Conservation (phyloP, 2,888 invertebrate genomes). For the Nomada goodeniana region DNA sequence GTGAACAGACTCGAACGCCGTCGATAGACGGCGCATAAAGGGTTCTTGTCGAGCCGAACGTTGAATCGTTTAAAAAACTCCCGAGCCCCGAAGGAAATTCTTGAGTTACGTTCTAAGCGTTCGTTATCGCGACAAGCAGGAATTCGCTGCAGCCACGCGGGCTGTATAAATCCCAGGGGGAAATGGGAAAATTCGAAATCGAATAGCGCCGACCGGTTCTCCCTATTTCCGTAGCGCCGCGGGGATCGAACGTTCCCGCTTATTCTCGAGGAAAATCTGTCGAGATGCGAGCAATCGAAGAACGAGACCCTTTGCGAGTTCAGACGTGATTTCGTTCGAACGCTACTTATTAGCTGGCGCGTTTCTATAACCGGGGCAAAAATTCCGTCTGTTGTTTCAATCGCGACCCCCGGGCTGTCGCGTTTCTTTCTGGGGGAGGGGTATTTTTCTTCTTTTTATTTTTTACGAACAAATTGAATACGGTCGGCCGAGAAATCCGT, state of each 20-base stretch:
- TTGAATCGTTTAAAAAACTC: constrained; percentile 8
- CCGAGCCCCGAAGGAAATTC: constrained; percentile 9
- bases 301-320: constrained; percentile 10
- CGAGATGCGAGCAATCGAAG: neutral
- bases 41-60: constrained; percentile 6
- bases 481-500: constrained; percentile 8
- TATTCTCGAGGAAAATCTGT: neutral
- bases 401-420: neutral
- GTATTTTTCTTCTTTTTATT: neutral
- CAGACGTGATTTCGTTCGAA: constrained; percentile 15
- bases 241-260: neutral
- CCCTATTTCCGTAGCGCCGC: neutral
- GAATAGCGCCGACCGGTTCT: constrained; percentile 3
- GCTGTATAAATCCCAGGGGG: neutral
- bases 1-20: constrained; percentile 36
- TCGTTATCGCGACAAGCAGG: constrained; percentile 10
- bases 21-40: too few species aligned
- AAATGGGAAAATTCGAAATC: constrained; percentile 19
- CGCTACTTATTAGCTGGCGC: neutral
- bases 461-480: constrained; percentile 21
- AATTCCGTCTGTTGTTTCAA: constrained; percentile 7
- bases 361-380: constrained; percentile 24
- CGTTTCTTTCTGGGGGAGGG: too few species aligned
- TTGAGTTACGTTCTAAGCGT: constrained; percentile 9
- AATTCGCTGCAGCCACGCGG: neutral